Conservation (phyloP, 2,113 vertebrate genomes). For the Triplophysa dalaica region DNA sequence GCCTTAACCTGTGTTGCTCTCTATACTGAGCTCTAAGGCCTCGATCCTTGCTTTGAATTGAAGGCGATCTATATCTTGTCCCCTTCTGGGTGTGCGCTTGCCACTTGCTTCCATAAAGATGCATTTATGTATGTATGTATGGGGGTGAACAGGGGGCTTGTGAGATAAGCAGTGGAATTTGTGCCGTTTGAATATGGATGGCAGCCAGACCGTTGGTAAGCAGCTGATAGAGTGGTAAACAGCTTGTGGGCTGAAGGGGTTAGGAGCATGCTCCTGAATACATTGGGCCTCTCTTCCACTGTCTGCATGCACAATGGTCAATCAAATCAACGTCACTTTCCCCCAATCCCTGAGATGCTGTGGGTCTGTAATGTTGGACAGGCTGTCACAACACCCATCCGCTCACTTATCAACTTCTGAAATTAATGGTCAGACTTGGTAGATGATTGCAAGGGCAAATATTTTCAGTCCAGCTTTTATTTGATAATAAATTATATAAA, state of each 20-base stretch:
- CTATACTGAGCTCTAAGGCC: slow-evolving; percentile 62
- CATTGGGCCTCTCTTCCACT: slow-evolving; percentile 63
- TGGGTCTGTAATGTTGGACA: slow-evolving; percentile 46
- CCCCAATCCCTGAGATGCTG: slow-evolving; percentile 49
- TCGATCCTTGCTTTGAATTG: slow-evolving; percentile 80
- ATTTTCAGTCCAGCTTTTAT: not conserved
- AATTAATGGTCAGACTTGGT: slow-evolving; percentile 27
- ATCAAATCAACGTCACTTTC: slow-evolving; percentile 67
- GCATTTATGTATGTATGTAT: slow-evolving; percentile 81
- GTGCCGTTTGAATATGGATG: slow-evolving; percentile 81
- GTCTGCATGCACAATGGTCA: slow-evolving; percentile 58
- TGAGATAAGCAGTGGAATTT: slow-evolving; percentile 81
- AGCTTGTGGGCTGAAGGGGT: slow-evolving; percentile 67
- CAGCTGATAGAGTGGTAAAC: slow-evolving; percentile 80
- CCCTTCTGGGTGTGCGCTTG: slow-evolving; percentile 63
- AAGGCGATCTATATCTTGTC: slow-evolving; percentile 77
- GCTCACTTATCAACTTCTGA: slow-evolving; percentile 34
- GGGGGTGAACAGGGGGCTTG: slow-evolving; percentile 64
- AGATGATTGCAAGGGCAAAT: slow-evolving; percentile 11
- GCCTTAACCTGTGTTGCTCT: slow-evolving; percentile 57
- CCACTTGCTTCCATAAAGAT: slow-evolving; percentile 76
- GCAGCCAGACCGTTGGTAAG: slow-evolving; percentile 69
- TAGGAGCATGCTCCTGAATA: slow-evolving; percentile 72
- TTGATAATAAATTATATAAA: not conserved
- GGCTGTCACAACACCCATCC: slow-evolving; percentile 22